Conservation (phyloP, 2,888 invertebrate species). For the Pachycephus smyrnensis region DNA sequence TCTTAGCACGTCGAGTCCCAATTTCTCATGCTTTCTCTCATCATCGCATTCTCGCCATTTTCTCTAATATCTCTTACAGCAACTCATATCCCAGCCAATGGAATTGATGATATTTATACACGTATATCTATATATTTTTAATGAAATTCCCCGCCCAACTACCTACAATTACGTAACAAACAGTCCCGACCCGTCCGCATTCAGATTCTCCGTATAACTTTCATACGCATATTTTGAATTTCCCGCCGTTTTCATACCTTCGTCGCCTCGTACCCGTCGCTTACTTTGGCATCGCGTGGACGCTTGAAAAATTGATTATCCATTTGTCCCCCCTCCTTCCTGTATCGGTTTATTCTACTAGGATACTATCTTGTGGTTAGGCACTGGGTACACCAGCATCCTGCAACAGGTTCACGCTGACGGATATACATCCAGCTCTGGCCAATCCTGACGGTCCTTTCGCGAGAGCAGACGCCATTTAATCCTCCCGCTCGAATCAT, state of each 20-base stretch:
- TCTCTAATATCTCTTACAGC: neutral
- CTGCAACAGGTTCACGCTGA: conserved; percentile 45
- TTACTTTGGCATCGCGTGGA: neutral
- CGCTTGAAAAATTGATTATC: neutral
- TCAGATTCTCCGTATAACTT: neutral
- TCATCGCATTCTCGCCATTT: neutral
- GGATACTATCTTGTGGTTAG: neutral
- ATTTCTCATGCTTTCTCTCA: neutral
- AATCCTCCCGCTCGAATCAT: neutral
- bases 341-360: neutral
- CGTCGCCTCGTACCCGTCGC: neutral
- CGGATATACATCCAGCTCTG: conserved; percentile 26
- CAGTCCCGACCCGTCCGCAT: neutral
- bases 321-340: neutral
- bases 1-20: conserved; percentile 13
- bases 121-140: neutral
- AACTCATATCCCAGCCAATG: neutral
- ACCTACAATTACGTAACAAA: neutral
- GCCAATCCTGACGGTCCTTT: conserved; percentile 13
- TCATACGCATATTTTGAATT: neutral
- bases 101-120: neutral
- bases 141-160: neutral
- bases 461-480: neutral
- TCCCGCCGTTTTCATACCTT: neutral
- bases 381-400: conserved; percentile 12